These are phyloP conservation scores for Amblyjoppa proteus DNA, from an alignment of 2,888 invertebrate genomes.

Conservation along the genomic window DNA sequence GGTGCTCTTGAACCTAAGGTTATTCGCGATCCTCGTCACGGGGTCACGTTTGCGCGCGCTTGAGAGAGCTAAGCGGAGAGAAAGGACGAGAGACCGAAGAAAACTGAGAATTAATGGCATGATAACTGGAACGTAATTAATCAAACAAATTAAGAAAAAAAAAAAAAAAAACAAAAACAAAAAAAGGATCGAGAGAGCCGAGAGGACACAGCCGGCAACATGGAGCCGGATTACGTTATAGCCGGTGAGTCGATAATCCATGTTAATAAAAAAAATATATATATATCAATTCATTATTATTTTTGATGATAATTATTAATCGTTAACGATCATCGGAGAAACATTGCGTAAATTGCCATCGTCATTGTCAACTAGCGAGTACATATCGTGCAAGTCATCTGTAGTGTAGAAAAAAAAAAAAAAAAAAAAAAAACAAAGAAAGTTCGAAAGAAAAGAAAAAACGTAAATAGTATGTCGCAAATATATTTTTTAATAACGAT, in stretches of 20 bases:
- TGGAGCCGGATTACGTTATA: constrained; percentile 71
- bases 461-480: constrained; percentile 10
- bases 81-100: neutral
- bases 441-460: neutral
- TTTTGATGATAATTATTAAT: neutral
- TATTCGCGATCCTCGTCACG: neutral
- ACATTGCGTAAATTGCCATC: neutral
- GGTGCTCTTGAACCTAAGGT: constrained; percentile 2
- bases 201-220: constrained; percentile 37
- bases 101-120: constrained; percentile 4
- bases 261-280: neutral
- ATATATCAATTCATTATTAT: neutral
- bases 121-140: constrained; percentile 27
- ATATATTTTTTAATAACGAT: constrained; percentile 48
- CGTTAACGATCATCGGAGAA: too few species aligned
- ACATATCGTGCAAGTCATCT: constrained; percentile 18
- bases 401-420: constrained; percentile 35
- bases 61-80: neutral
- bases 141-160: too few species aligned
- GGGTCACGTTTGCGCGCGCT: neutral
- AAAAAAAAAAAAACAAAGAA: neutral
- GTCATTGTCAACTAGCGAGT: constrained; percentile 16
- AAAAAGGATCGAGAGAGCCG: neutral
- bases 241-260: constrained; percentile 63
- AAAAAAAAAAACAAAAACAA: too few species aligned